Base-by-base conservation (phyloP, 92 coral and sea anemone species). In the Chrysogorgia sp. region DNA sequence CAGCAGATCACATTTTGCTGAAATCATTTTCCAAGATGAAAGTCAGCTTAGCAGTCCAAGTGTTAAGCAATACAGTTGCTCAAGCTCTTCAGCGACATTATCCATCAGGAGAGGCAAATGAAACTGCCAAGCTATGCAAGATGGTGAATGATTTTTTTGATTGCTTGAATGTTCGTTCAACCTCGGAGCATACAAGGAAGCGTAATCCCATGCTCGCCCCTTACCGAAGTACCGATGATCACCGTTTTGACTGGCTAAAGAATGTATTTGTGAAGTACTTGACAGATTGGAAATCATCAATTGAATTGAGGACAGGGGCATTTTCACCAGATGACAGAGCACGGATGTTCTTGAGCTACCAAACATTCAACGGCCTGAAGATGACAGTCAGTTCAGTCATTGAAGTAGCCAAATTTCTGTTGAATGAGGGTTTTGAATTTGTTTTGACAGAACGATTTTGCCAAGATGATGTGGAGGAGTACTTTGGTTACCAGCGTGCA, bases 401-500 rank as follows among this genome's bases (percentile, higher is more conserved):
- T 61, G 40, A 34, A 10, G 34, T 61, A 40, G 6, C 68, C 25
- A 61, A n/a, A 40, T 61, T 61, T 61, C 31, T 61, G 68, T 17
- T 61, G 7, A 32, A 40, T 6, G 68, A 61, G 31, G 68, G 68
- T 23, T 61, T 61, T 32, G 68, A 61, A 40, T 61, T 61, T 61
- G 68, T 61, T 5, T 34, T 61, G 34, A 61, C 68, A 61, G 68
- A 61, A 61, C 40, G 40, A 9, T 61, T 61, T 14, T 61, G 68
- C 40, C 68, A 61, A 23, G 68, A 61, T 61, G 68, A 61, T 32
- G 68, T 61, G 25, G 40, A 61, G 40, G 68, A n/a, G n/a, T n/a
- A n/a, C n/a, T n/a, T n/a, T n/a, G n/a, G n/a, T n/a, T n/a, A n/a
- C n/a, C n/a, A n/a, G n/a, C n/a, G n/a, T n/a, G n/a, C n/a, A n/a